Conservation (phyloP, 2,113 vertebrate genomes). For the Centrocercus urophasianus region DNA sequence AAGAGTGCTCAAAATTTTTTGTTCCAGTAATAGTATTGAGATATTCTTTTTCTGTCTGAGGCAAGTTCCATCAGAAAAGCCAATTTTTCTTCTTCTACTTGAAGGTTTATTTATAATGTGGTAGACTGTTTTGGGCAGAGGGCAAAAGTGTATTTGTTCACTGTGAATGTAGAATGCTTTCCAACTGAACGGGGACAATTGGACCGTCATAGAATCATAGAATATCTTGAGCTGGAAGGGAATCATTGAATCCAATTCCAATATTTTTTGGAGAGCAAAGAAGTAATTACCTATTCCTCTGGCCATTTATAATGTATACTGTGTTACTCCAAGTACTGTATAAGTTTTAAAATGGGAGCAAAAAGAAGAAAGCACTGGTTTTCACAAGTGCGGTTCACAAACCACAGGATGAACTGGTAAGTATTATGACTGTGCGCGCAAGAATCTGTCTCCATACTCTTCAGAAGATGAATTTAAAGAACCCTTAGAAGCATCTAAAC, state of each 20-base stretch:
- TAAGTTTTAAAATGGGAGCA: background rate
- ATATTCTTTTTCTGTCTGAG: background rate
- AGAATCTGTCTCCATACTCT: background rate
- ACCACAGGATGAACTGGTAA: accelerated
- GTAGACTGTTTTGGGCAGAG: background rate
- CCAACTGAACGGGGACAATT: background rate
- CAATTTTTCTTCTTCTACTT: background rate
- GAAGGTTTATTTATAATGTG: background rate
- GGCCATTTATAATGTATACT: background rate
- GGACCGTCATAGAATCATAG: background rate
- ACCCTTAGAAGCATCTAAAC: background rate
- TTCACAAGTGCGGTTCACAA: background rate
- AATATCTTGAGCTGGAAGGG: too few species aligned
- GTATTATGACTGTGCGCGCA: background rate
- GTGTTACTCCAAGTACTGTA: background rate
- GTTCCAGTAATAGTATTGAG: background rate
- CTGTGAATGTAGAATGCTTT: background rate
- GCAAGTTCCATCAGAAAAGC: background rate
- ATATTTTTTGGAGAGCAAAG: background rate
- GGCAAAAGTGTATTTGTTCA: background rate
- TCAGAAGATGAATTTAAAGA: background rate
- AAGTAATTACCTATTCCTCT: background rate
- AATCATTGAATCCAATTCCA: too few species aligned
- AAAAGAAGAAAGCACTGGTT: accelerated
- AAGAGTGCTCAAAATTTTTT: background rate